phyloP scores from a whole-genome alignment of 2,113 vertebrate species.

The Rhea pennata region DNA sequence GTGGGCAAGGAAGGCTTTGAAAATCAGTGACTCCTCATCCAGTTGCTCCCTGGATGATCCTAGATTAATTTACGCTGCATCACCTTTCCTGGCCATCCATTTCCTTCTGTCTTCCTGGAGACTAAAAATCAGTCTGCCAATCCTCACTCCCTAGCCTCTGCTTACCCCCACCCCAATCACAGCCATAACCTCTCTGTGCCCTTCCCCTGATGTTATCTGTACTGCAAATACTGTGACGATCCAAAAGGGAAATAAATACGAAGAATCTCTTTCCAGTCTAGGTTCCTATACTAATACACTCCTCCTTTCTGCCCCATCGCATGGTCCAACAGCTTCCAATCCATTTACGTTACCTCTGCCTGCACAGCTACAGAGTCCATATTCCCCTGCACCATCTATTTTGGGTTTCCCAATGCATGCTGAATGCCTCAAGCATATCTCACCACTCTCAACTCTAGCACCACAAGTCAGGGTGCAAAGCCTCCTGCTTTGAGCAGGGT shows the following conservation, averaged over 20 bases:
- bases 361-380: not conserved
- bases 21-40: not conserved
- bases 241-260: not conserved
- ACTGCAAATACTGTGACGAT: not conserved
- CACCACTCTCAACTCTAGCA: conserved; percentile 36
- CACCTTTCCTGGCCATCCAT: not conserved
- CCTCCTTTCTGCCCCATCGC: not conserved
- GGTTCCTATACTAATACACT: not conserved
- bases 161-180: not conserved
- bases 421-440: not conserved
- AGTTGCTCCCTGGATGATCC: not conserved
- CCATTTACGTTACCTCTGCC: not conserved
- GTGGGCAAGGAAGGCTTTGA: not conserved
- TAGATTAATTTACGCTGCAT: not conserved
- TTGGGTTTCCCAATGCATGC: not conserved
- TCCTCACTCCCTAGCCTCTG: not conserved
- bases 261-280: not conserved
- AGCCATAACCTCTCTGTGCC: not conserved
- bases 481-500: conserved; percentile 20
- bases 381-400: conserved; percentile 38
- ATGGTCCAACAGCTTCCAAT: not conserved
- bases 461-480: conserved; percentile 45
- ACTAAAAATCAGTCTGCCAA: not conserved
- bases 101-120: not conserved
- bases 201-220: not conserved